These are phyloP conservation scores for Andrena marginata DNA, from an alignment of 2,888 invertebrate species.

Conservation along the genomic window DNA sequence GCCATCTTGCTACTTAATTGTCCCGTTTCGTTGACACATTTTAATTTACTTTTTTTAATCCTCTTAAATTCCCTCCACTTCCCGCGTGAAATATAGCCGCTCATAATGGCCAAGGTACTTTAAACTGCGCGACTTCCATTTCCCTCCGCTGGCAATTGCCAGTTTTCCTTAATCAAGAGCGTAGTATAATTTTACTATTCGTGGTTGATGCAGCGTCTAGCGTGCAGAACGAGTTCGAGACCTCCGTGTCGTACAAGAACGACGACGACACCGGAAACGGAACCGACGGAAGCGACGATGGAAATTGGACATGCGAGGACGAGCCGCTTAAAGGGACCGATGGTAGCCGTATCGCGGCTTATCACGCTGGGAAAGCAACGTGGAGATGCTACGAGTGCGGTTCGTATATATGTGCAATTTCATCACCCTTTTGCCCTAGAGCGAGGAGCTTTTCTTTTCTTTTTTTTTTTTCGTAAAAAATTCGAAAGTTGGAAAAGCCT, in stretches of 20 bases:
- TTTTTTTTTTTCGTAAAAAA: no score
- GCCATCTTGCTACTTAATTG: background rate
- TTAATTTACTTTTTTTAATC: no score
- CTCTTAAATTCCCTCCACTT: no score
- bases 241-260: slow-evolving; percentile 81
- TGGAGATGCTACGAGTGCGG: slow-evolving; percentile 84
- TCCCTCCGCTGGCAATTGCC: background rate
- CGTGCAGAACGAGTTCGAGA: slow-evolving; percentile 84
- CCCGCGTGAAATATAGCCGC: no score
- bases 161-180: background rate
- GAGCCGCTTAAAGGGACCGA: slow-evolving; percentile 83
- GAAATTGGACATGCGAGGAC: slow-evolving; percentile 83
- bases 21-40: background rate
- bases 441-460: no score
- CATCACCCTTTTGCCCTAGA: background rate
- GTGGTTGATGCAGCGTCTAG: slow-evolving; percentile 78
- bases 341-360: slow-evolving; percentile 83
- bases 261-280: slow-evolving; percentile 82
- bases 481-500: background rate
- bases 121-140: no score
- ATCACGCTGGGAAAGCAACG: slow-evolving; percentile 81
- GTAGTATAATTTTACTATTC: slow-evolving; percentile 26
- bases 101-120: no score
- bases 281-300: slow-evolving; percentile 82
- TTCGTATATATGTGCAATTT: slow-evolving; percentile 59